phyloP scores from a whole-genome alignment of 2,888 invertebrate species.

The Biston betularia region DNA sequence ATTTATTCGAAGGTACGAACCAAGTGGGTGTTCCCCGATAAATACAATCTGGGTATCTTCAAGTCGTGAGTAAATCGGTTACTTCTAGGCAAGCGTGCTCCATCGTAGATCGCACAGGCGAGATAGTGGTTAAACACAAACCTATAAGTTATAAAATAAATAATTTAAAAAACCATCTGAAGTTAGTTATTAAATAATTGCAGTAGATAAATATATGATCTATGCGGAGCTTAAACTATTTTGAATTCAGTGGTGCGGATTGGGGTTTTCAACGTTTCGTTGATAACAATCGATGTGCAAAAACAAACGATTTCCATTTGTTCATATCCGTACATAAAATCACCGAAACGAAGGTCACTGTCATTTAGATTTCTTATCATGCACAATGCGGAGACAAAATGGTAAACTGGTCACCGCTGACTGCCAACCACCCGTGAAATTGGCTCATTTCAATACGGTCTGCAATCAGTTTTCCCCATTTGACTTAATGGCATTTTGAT shows the following conservation, averaged over 20 bases:
- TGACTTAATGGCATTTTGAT: conserved; percentile 36
- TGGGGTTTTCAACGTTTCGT: background rate
- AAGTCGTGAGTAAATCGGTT: too few relatives aligned
- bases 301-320: conserved; percentile 9
- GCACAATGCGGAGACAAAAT: conserved; percentile 5
- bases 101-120: too few relatives aligned
- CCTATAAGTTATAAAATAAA: too few relatives aligned
- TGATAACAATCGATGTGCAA: conserved; percentile 4
- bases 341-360: conserved; percentile 21
- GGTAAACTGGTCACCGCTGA: conserved; percentile 9
- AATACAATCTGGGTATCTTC: too few relatives aligned
- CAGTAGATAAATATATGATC: too few relatives aligned
- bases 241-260: background rate
- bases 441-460: conserved; percentile 9
- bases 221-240: too few relatives aligned
- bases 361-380: conserved; percentile 25
- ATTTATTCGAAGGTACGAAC: too few relatives aligned
- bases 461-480: conserved; percentile 10
- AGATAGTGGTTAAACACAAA: too few relatives aligned
- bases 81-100: too few relatives aligned
- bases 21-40: too few relatives aligned
- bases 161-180: too few relatives aligned
- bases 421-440: conserved; percentile 26
- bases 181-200: too few relatives aligned
- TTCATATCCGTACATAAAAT: conserved; percentile 21